A percentile compares a stretch with the other conserved stretches of the same genome.
phyloP scores from a whole-genome alignment of 1,140 invertebrate genomes.

The Vanessa tameamea region DNA sequence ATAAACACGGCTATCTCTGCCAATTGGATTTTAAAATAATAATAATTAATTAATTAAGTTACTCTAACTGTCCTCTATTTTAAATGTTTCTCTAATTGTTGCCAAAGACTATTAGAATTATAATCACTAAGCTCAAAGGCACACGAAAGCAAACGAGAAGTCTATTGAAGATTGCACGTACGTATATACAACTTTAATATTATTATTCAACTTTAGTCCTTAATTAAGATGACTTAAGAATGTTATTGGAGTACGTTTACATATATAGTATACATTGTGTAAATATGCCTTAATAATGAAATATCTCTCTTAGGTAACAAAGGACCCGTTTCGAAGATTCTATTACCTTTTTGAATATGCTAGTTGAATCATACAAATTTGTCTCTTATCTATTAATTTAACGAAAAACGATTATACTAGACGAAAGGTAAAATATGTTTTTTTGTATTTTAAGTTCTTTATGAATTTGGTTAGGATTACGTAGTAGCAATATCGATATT shows the following conservation, averaged over 20 bases:
- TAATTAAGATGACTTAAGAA: slow-evolving; percentile 5
- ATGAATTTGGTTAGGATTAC: too few species aligned
- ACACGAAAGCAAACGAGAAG: slow-evolving; percentile 22
- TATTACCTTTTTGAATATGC: slow-evolving; percentile 53
- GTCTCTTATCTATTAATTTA: slow-evolving; percentile 27
- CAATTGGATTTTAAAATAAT: too few species aligned
- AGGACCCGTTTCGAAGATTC: slow-evolving; percentile 50
- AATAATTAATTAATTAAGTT: not conserved
- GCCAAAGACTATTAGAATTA: slow-evolving; percentile 14
- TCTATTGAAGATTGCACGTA: slow-evolving; percentile 28
- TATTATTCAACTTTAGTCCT: slow-evolving; percentile 13
- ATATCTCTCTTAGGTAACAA: slow-evolving; percentile 60
- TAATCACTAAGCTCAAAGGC: slow-evolving; percentile 21
- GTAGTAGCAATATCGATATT: slow-evolving; percentile 32
- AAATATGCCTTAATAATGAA: slow-evolving; percentile 48
- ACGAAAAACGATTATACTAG: too few species aligned
- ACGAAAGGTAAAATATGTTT: too few species aligned
- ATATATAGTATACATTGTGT: not conserved
- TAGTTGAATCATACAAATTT: slow-evolving; percentile 36
- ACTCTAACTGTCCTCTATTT: not conserved
- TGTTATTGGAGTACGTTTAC: not conserved
- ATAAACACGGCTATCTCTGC: too few species aligned
- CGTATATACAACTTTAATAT: not conserved
- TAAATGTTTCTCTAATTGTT: slow-evolving; percentile 6
- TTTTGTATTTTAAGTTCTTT: too few species aligned